A percentile compares a stretch with the other conserved stretches of the same genome.
phyloP scores from a whole-genome alignment of 2,113 vertebrate genomes.

The Gobius niger region DNA sequence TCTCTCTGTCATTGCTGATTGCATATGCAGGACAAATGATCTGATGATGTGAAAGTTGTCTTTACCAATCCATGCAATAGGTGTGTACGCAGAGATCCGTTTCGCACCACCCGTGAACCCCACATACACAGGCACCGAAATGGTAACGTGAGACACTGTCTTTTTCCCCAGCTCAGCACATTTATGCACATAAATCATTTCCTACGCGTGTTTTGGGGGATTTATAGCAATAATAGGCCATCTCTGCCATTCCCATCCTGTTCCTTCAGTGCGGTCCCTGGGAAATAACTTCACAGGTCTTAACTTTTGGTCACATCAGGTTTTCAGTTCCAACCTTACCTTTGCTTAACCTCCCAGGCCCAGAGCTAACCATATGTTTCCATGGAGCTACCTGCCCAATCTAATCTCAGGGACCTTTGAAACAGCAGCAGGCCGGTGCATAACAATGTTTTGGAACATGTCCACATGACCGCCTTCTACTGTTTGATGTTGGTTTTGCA shows the following conservation, averaged over 20 bases:
- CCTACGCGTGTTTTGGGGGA: conserved; percentile 76
- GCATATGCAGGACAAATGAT: conserved; percentile 65
- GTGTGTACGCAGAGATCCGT: conserved; percentile 72
- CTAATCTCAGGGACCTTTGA: conserved; percentile 57
- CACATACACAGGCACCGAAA: conserved; percentile 77
- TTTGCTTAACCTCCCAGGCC: conserved; percentile 67
- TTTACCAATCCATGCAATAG: conserved; percentile 76
- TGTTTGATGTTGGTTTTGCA: conserved; percentile 75
- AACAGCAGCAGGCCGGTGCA: conserved; percentile 46
- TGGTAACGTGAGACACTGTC: conserved; percentile 69
- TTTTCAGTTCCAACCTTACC: conserved; percentile 69
- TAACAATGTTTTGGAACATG: conserved; percentile 67
- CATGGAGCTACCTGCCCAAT: conserved; percentile 63
- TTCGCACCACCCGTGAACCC: conserved; percentile 72
- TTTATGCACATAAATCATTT: conserved; percentile 81
- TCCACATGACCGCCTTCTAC: conserved; percentile 55
- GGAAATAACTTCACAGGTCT: conserved; percentile 71
- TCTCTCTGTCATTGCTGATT: conserved; percentile 55
- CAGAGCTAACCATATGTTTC: conserved; percentile 69
- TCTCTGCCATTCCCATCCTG: conserved; percentile 76
- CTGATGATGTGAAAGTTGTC: conserved; percentile 66
- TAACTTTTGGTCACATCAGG: conserved; percentile 73
- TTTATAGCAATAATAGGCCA: conserved; percentile 77
- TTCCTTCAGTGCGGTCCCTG: conserved; percentile 61
- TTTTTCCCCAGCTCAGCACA: conserved; percentile 65